Percentiles rank a stretch among this genome's conserved stretches.
phyloP scores from a whole-genome alignment of 2,113 vertebrate genomes.

The Apaloderma vittatum region DNA sequence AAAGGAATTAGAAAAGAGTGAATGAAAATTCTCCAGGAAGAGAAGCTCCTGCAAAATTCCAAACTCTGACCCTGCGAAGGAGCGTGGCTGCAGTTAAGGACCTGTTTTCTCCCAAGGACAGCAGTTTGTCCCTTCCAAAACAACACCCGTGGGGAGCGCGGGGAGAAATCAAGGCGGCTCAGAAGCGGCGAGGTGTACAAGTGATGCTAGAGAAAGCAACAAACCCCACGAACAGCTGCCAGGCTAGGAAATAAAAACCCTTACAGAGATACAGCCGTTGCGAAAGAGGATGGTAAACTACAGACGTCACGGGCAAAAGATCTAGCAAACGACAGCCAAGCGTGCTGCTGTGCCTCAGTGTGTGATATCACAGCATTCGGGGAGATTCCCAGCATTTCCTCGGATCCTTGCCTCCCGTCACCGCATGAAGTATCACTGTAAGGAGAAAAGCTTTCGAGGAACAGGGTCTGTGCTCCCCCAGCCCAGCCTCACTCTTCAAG shows the following conservation, averaged over 20 bases:
- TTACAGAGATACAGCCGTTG: not conserved
- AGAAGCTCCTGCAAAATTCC: not conserved
- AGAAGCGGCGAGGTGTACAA: not conserved
- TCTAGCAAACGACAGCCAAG: not conserved
- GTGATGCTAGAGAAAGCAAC: not conserved
- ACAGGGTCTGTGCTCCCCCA: not conserved
- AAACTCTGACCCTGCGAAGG: not conserved
- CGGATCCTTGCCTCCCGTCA: not conserved
- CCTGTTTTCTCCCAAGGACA: too few species aligned
- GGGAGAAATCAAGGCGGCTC: not conserved
- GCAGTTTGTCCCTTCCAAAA: not conserved
- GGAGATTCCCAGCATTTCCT: not conserved
- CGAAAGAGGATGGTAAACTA: not conserved
- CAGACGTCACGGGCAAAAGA: not conserved
- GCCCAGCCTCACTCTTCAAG: not conserved
- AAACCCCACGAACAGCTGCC: not conserved
- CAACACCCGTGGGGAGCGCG: not conserved
- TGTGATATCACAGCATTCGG: rapidly evolving
- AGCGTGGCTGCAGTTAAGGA: too few species aligned
- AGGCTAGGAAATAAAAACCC: not conserved
- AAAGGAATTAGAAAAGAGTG: not conserved
- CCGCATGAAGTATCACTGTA: not conserved
- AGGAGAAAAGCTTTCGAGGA: not conserved
- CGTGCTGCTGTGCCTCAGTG: too few species aligned
- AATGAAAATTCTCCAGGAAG: not conserved